Percentiles rank a stretch among this genome's conserved stretches.
Conservation (phyloP, 2,113 vertebrate species). For the Pelusios castaneus region DNA sequence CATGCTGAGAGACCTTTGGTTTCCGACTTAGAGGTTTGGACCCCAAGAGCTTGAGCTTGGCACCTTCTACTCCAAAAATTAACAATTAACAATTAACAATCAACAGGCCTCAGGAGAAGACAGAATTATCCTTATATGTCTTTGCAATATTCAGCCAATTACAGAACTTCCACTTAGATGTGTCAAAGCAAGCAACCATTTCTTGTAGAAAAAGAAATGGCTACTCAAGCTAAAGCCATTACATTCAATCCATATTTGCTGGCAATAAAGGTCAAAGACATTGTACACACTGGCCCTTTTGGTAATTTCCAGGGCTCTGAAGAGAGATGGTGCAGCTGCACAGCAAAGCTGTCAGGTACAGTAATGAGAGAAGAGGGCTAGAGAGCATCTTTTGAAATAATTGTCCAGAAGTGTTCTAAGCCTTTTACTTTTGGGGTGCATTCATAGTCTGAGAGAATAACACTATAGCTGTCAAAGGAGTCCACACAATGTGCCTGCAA, state of each 20-base stretch:
- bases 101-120: background rate
- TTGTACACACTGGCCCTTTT: conserved; percentile 39
- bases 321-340: conserved; percentile 41
- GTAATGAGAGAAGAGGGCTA: conserved; percentile 67
- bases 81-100: no score
- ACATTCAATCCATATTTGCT: conserved; percentile 38
- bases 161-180: background rate
- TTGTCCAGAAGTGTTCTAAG: background rate
- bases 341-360: conserved; percentile 45
- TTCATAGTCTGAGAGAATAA: conserved; percentile 31
- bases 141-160: background rate
- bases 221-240: conserved; percentile 23
- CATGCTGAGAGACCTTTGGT: background rate
- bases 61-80: background rate
- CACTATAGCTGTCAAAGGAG: conserved; percentile 43
- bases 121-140: no score
- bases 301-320: conserved; percentile 38
- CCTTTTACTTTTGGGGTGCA: background rate
- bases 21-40: background rate
- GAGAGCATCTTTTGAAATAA: conserved; percentile 47
- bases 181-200: background rate
- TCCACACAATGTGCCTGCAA: background rate
- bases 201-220: conserved; percentile 31
- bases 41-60: background rate
- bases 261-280: conserved; percentile 30